A percentile compares a stretch with the other conserved stretches of the same genome.
Evolutionary conservation across 2,113 vertebrate genomes (phyloP).

Genomic region (Hucho hucho): DNA sequence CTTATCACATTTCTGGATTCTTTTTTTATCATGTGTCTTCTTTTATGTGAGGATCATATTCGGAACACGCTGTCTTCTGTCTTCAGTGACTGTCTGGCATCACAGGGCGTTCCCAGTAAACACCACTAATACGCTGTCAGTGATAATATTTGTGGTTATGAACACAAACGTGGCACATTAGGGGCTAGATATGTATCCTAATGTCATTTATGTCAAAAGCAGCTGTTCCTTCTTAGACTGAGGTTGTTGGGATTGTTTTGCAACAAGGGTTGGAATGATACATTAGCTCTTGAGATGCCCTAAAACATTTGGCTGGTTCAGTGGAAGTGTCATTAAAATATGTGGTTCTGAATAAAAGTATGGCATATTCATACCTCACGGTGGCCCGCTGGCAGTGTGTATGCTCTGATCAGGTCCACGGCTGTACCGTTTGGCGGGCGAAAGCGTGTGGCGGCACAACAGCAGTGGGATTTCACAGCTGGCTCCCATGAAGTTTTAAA

Average conservation of each 20-base stretch:
- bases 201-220: no score
- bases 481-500: slow-evolving; percentile 23
- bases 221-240: no score
- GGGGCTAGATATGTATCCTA: no score
- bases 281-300: no score
- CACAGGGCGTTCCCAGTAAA: not conserved
- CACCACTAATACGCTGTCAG: not conserved
- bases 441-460: not conserved
- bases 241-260: no score
- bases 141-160: slow-evolving; percentile 2
- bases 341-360: not conserved
- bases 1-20: no score
- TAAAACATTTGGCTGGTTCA: no score
- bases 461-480: slow-evolving; percentile 20
- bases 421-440: not conserved
- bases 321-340: no score
- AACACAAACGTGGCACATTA: no score
- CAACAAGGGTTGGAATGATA: no score
- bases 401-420: not conserved
- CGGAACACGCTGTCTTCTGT: not conserved
- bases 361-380: not conserved
- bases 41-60: not conserved
- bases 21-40: not conserved
- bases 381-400: not conserved
- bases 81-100: slow-evolving; percentile 8